These are phyloP conservation scores for Scrobipalpa costella DNA, from an alignment of 2,888 invertebrate genomes.

Conservation along the genomic window DNA sequence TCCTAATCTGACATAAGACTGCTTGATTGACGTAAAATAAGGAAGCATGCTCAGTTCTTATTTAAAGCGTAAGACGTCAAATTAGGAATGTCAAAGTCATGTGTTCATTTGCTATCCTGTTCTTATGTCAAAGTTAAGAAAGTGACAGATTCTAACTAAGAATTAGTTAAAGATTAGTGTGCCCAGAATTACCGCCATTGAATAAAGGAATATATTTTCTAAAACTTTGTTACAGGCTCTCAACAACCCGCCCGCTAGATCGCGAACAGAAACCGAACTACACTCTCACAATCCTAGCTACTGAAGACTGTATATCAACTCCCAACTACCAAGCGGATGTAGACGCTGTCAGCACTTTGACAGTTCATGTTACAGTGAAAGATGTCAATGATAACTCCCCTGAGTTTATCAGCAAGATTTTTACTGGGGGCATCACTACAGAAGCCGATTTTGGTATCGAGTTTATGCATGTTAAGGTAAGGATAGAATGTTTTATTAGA, in stretches of 20 bases:
- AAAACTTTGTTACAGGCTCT: constrained; percentile 47
- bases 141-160: no score
- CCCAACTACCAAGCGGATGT: constrained; percentile 81
- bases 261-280: constrained; percentile 86
- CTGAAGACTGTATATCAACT: constrained; percentile 87
- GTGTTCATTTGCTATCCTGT: no score
- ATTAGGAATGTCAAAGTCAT: no score
- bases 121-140: no score
- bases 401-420: constrained; percentile 88
- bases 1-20: no score
- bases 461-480: constrained; percentile 91
- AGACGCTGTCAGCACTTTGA: constrained; percentile 86
- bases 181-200: no score
- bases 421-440: constrained; percentile 97
- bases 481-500: constrained; percentile 10
- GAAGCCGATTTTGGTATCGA: constrained; percentile 94
- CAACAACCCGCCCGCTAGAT: constrained; percentile 83
- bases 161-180: no score
- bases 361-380: constrained; percentile 85
- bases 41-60: no score
- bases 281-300: constrained; percentile 87
- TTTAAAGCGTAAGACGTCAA: no score
- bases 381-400: constrained; percentile 97
- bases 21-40: no score
- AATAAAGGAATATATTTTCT: no score